These are phyloP conservation scores for Oithona nana DNA, from an alignment of 2,888 invertebrate species.

Conservation along the genomic window DNA sequence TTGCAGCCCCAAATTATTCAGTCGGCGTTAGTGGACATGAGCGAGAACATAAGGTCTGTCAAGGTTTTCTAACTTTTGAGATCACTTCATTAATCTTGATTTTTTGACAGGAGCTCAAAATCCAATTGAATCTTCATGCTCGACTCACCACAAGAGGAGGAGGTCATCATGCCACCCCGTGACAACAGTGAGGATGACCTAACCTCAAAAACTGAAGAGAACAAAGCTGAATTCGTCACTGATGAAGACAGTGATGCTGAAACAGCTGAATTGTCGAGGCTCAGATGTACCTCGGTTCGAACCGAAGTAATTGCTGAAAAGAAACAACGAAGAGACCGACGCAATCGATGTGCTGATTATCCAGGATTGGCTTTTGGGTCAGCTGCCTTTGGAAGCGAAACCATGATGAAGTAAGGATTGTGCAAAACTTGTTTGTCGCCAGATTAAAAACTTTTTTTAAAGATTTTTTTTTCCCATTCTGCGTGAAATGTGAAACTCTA, in stretches of 20 bases:
- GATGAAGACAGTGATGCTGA: conserved; percentile 40
- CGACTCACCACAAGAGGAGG: background rate
- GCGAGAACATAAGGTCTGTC: background rate
- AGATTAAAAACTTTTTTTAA: too few species aligned
- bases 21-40: background rate
- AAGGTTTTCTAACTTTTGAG: background rate
- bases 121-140: background rate
- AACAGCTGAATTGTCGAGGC: conserved; percentile 45
- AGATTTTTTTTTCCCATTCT: too few species aligned
- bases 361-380: conserved; percentile 77
- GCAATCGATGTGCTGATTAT: conserved; percentile 66
- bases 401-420: conserved; percentile 75
- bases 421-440: too few species aligned
- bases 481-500: too few species aligned
- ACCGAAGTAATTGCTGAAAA: conserved; percentile 70
- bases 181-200: background rate
- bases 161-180: background rate
- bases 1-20: background rate
- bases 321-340: conserved; percentile 37
- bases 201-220: too few species aligned
- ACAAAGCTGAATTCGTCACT: background rate
- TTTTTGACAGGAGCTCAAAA: background rate
- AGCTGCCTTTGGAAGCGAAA: conserved; percentile 84
- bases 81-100: background rate
- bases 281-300: conserved; percentile 71